These are phyloP conservation scores for Cryptoblepharus egeriae DNA, from an alignment of 2,797 vertebrate species.

Conservation along the genomic window DNA sequence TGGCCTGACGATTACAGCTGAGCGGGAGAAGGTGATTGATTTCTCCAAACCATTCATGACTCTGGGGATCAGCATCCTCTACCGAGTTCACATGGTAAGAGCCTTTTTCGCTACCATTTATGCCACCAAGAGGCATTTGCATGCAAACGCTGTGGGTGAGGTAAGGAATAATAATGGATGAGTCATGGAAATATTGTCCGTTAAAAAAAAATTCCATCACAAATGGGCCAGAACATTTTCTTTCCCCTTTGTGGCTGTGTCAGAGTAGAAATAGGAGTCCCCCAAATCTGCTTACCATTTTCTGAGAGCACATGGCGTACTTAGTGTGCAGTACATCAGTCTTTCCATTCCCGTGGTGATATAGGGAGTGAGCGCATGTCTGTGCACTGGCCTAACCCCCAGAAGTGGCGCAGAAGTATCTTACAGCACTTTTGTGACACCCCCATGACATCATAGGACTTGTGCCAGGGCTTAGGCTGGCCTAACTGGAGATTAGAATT, in stretches of 20 bases:
- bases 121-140: constrained; percentile 66
- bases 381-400: too few species aligned
- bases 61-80: constrained; percentile 98
- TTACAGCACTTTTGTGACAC: too few species aligned
- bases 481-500: too few species aligned
- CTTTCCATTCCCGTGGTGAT: too few species aligned
- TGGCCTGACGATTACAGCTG: constrained; percentile 95
- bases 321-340: too few species aligned
- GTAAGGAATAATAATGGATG: constrained; percentile 49
- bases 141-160: constrained; percentile 58
- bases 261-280: too few species aligned
- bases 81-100: constrained; percentile 97
- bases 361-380: too few species aligned
- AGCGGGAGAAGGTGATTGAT: constrained; percentile 98
- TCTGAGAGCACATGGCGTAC: too few species aligned
- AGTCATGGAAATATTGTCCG: constrained; percentile 68
- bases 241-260: not conserved
- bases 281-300: not conserved
- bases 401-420: too few species aligned
- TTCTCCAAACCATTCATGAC: constrained; percentile 99
- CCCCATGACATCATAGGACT: too few species aligned
- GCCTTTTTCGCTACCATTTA: constrained; percentile 66
- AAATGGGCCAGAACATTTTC: not conserved
- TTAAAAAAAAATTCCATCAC: not conserved
- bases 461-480: too few species aligned